Base-by-base conservation (phyloP, 23 tunicate genomes). In the Botrylloides violaceus region DNA sequence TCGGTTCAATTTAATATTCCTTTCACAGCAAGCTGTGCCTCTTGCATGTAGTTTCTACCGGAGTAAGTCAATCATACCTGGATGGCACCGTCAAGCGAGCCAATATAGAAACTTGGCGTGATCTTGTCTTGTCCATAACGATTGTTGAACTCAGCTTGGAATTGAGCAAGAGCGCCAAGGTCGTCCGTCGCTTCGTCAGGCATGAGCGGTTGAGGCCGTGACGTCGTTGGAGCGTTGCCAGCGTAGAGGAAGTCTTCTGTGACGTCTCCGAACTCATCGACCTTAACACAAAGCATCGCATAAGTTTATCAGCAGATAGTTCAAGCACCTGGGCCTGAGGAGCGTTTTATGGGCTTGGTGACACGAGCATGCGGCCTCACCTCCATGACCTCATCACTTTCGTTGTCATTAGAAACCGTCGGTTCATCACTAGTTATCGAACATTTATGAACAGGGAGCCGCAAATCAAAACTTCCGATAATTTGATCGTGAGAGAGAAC, bases 121-220 rank as follows among this genome's bases (percentile, higher is more conserved):
- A 68, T 43, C 2, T 82, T 88, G 0, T n/a, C 77, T 3, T 4
- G 36, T 5, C 84, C 84, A 48, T 88, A 88, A 18, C 96, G 76
- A 6, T 65, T 28, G 36, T 27, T 57, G 61, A 88, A 88, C 76
- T 82, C 84, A 1, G 65, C 23, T 24, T 78, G 73, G 29, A 88
- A 82, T 72, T 88, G 96, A 2, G 55, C 29, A 4, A 77, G 75
- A 24, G 96, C 96, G 6, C 34, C 80, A 34, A 30, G 29, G 29
- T 61, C 85, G 61, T 90, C 85, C 0, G 36, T 64, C n/a, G 79
- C 97, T 59, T 74, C 48, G 59, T 61, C 75, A 4, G 97, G 97
- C 90, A 90, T 87, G 70, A 35, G 29, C 21, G 74, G 74, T 4
- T 27, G 74, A 27, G n/a, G 2, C 4, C 58, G 57, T 6, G 74